Evolutionary conservation across 2,113 vertebrate species (phyloP), one percentile per base, ranked within the genome.

Genomic region (Tricholaema leucomelas): DNA sequence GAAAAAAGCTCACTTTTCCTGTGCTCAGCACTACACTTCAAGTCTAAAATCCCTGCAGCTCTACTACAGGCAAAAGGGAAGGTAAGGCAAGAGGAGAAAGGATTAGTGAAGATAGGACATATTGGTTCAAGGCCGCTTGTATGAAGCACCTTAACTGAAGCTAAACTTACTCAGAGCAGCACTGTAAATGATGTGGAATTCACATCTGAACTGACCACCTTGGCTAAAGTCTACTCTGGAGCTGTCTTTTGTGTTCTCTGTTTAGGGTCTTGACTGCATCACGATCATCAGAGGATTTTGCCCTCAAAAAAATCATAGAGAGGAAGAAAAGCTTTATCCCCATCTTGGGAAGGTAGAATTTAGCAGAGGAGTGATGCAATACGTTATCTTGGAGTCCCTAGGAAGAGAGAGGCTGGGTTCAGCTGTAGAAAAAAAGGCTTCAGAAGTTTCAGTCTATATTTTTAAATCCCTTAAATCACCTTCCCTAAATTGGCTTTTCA

Each of bases 401-500:
- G 59, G 31, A 93, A 88, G 40, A 3, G 11, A 55, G 44, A 59
- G 20, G 20, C 36, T 72, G 9, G 15, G 59, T 88, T 85, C 67
- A 70, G 20, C 36, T 85, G n/a, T 7, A 74, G 33, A 82, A 15
- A 15, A 15, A 55, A 87, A 94, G 65, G 31, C 36, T 69, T 88
- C 72, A 2, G 56, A 74, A 77, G 9, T 90, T 88, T 91, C 63
- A 63, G 12, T 50, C 66, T 65, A 21, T 83, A 63, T 59, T 86
- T 77, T 36, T 94, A 76, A 87, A 81, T 69, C n/a, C 42, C 48
- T 82, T 88, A 64, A 88, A 88, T 72, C 54, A 75, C 56, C 9
- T 90, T 44, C 75, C 72, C 36, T 79, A 84, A 76, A 83, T 65
- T 58, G 36, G 33, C 38, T 65, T 94, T 86, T 91, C 76, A 66